These are phyloP conservation scores for Euzophera pinguis DNA, from an alignment of 2,888 invertebrate species.

Conservation along the genomic window DNA sequence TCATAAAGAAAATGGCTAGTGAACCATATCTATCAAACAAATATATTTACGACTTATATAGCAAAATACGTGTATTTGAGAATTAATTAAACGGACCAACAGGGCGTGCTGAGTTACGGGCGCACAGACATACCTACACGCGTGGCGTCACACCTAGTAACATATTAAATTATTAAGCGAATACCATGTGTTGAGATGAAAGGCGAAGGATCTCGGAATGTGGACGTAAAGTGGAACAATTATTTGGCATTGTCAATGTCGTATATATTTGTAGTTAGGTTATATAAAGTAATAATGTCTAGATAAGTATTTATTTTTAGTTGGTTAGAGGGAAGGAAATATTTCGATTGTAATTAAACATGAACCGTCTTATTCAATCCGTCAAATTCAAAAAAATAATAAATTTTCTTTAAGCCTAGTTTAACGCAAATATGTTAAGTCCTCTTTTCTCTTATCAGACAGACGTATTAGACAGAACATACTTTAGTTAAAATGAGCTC, in stretches of 20 bases:
- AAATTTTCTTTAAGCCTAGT: too few relatives aligned
- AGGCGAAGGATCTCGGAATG: slow-evolving; percentile 20
- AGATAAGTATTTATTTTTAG: too few relatives aligned
- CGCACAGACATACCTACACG: slow-evolving; percentile 52
- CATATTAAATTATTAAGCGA: slow-evolving; percentile 60
- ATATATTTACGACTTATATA: slow-evolving; percentile 6
- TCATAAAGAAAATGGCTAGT: not conserved
- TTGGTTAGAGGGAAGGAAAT: too few relatives aligned
- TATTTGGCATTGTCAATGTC: not conserved
- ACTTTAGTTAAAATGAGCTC: too few relatives aligned
- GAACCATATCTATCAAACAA: not conserved
- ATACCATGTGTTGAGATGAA: slow-evolving; percentile 20
- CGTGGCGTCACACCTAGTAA: slow-evolving; percentile 58
- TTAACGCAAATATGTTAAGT: too few relatives aligned
- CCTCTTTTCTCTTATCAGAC: too few relatives aligned
- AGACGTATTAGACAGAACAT: too few relatives aligned
- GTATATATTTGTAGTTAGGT: not conserved
- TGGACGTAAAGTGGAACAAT: slow-evolving; percentile 5
- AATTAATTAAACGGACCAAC: slow-evolving; percentile 75
- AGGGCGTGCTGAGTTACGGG: slow-evolving; percentile 66
- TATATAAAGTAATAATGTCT: too few relatives aligned
- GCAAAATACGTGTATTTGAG: slow-evolving; percentile 38
- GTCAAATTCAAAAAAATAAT: too few relatives aligned
- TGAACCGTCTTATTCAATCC: too few relatives aligned
- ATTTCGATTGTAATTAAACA: too few relatives aligned